Percentiles rank a stretch among this genome's conserved stretches.
These are phyloP conservation scores for Caenorhabditis macrosperma DNA, from an alignment of 2,888 invertebrate genomes.

Conservation along the genomic window DNA sequence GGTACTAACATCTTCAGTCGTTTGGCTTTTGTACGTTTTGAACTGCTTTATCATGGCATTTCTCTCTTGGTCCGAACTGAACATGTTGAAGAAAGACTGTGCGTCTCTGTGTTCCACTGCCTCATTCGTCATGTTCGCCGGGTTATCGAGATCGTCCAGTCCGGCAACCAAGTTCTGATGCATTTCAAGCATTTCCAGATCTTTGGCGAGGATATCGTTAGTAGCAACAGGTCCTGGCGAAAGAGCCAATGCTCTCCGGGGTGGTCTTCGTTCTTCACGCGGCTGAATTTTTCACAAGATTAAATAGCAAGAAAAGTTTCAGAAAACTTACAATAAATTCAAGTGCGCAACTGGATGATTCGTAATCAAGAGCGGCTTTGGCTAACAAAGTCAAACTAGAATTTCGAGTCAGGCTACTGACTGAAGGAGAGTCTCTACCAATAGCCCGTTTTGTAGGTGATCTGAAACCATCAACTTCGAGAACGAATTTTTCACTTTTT, in stretches of 20 bases:
- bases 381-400: slow-evolving; percentile 48
- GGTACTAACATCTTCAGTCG: slow-evolving; percentile 33
- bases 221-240: slow-evolving; percentile 11
- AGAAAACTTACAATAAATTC: slow-evolving; percentile 24
- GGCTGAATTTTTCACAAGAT: slow-evolving; percentile 8
- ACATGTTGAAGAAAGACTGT: slow-evolving; percentile 54
- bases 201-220: slow-evolving; percentile 30
- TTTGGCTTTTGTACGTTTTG: slow-evolving; percentile 40
- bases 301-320: background rate
- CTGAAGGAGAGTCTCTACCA: slow-evolving; percentile 34
- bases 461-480: slow-evolving; percentile 6
- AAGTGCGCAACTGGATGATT: slow-evolving; percentile 26
- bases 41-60: slow-evolving; percentile 49
- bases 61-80: slow-evolving; percentile 39
- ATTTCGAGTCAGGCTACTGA: slow-evolving; percentile 20
- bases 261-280: slow-evolving; percentile 28
- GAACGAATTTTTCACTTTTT: background rate
- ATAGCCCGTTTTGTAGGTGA: slow-evolving; percentile 41
- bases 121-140: slow-evolving; percentile 39
- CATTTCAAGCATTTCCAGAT: slow-evolving; percentile 38
- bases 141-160: slow-evolving; percentile 42
- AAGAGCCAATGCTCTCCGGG: slow-evolving; percentile 31
- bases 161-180: slow-evolving; percentile 42
- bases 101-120: slow-evolving; percentile 42
- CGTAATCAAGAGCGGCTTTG: slow-evolving; percentile 39